These are phyloP conservation scores for Lynx canadensis DNA, from an alignment of 2,113 vertebrate genomes.

Conservation along the genomic window DNA sequence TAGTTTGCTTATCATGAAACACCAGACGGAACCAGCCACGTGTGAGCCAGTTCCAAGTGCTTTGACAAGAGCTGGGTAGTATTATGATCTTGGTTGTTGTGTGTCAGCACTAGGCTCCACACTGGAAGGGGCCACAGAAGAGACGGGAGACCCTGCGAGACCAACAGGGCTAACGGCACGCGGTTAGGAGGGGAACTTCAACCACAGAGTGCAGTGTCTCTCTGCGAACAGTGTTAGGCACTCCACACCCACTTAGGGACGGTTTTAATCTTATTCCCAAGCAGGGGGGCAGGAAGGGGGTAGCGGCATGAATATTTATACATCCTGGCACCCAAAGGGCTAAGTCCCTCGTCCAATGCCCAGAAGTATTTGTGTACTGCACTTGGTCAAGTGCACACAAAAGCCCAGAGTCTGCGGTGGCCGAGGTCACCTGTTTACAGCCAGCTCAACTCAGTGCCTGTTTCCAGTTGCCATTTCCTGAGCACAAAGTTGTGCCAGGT, in stretches of 20 bases:
- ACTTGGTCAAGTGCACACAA: neutral
- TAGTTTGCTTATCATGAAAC: neutral
- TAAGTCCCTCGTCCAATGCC: neutral
- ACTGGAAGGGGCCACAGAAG: rapidly evolving
- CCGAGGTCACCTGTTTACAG: rapidly evolving
- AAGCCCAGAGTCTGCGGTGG: neutral
- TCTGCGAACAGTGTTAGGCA: neutral
- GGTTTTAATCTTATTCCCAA: neutral
- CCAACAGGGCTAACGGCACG: rapidly evolving
- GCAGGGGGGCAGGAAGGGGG: neutral
- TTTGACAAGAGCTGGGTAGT: rapidly evolving
- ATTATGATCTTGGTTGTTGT: rapidly evolving
- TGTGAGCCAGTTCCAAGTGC: neutral
- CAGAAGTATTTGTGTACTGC: too few species aligned
- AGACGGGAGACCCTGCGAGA: rapidly evolving
- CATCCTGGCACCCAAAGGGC: neutral
- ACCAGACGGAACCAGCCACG: rapidly evolving
- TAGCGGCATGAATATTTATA: too few species aligned
- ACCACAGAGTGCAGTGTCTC: rapidly evolving
- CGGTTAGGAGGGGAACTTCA: neutral
- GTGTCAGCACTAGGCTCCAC: rapidly evolving
- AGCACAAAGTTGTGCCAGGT: rapidly evolving
- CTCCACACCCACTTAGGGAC: rapidly evolving
- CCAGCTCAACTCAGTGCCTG: rapidly evolving
- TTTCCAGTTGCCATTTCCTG: neutral